A percentile compares a stretch with the other conserved stretches of the same genome.
These are phyloP conservation scores for Papilio demoleus DNA, from an alignment of 2,888 invertebrate genomes.

Conservation along the genomic window DNA sequence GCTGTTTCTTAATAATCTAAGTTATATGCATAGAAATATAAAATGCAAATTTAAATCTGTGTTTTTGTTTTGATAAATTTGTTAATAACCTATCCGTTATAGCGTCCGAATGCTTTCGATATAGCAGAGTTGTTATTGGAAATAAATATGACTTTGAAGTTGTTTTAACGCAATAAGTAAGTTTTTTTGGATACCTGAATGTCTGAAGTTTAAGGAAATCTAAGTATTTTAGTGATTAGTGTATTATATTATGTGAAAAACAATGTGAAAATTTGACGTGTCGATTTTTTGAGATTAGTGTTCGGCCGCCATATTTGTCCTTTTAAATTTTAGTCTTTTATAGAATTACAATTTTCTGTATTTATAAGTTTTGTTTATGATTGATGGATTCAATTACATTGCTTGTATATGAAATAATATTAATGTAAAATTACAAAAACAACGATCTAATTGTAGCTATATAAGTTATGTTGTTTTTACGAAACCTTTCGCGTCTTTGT, in stretches of 20 bases:
- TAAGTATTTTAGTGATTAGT: slow-evolving; percentile 32
- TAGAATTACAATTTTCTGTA: slow-evolving; percentile 40
- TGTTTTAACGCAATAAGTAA: slow-evolving; percentile 74
- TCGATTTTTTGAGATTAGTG: slow-evolving; percentile 72
- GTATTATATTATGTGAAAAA: slow-evolving; percentile 51
- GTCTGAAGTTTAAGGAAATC: slow-evolving; percentile 44
- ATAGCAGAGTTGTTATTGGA: slow-evolving; percentile 66
- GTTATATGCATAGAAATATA: slow-evolving; percentile 54
- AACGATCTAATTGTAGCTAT: slow-evolving; percentile 17
- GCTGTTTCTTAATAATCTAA: slow-evolving; percentile 54
- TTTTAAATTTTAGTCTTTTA: slow-evolving; percentile 63
- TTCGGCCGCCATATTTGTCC: slow-evolving; percentile 82
- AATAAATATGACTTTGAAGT: slow-evolving; percentile 71
- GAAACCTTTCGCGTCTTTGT: slow-evolving; percentile 69
- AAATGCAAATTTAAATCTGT: slow-evolving; percentile 52
- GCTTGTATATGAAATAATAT: slow-evolving; percentile 16
- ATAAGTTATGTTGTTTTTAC: slow-evolving; percentile 41
- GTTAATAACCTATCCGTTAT: slow-evolving; percentile 68
- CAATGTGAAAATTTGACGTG: slow-evolving; percentile 74
- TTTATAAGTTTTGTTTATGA: slow-evolving; percentile 33
- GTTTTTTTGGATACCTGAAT: slow-evolving; percentile 56
- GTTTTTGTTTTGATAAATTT: slow-evolving; percentile 53
- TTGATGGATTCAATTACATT: not conserved
- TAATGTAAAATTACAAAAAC: slow-evolving; percentile 30
- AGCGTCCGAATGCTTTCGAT: slow-evolving; percentile 69